Evolutionary conservation across 2,113 vertebrate species (phyloP), one percentile per base, ranked within the genome.

Genomic region (Eulacestoma nigropectus): DNA sequence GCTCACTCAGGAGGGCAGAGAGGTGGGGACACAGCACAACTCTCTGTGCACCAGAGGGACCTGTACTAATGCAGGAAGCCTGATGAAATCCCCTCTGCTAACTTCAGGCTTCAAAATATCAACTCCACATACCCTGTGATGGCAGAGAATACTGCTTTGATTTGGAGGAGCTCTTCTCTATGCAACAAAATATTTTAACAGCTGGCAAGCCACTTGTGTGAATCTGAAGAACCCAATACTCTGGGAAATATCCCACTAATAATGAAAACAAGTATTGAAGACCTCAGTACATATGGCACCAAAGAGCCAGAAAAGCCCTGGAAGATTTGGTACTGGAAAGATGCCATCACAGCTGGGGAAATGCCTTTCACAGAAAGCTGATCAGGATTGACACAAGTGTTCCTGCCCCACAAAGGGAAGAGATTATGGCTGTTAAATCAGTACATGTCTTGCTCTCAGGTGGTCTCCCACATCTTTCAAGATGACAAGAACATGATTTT

Each of bases 11-110:
- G 6, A 18, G 14, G 37, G 15, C 35, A 9, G 20, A 41, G 32
- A 4, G 19, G 1, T 7, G 22, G 25, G 63, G 5, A 1, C 4
- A 30, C 49, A 39, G 11, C 63, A 49, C 44, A 37, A 0, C 37
- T 8, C 35, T 10, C 29, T 5, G 0, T 2, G 17, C n/a, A 21
- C 25, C 23, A 9, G 3, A 16, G 33, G 13, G 14, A 56, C 12
- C 55, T 15, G 10, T 15, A 23, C 20, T 18, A 29, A 20, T 0
- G 11, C 29, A 37, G 39, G 11, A 29, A 75, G 15, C 18, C 52
- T 55, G 32, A 17, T 30, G 18, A 39, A 46, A 30, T 33, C 10
- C 20, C 16, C 29, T 37, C 39, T 41, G 17, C 19, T 30, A 33
- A 5, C 47, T 44, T 39, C 33, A 69, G 26, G 20, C 21, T 79